phyloP scores from a whole-genome alignment of 37 sponge, comb jelly and placozoan genomes.

The Corticium candelabrum region DNA sequence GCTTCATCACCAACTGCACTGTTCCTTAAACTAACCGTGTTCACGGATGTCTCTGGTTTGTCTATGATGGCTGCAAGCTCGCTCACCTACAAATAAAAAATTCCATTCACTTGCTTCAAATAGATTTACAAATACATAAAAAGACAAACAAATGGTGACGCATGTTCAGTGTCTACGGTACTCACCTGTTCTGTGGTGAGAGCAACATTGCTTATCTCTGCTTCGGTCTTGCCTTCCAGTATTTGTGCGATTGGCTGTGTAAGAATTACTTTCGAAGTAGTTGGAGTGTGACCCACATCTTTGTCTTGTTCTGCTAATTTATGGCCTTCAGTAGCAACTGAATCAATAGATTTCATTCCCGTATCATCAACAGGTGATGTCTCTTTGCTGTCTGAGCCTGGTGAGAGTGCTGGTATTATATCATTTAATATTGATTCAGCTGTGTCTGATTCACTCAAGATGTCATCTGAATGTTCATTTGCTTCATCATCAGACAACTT shows the following conservation, averaged over 20 bases:
- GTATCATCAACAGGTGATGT: neutral
- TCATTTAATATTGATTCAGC: neutral
- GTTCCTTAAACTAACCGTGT: slow-evolving; percentile 52
- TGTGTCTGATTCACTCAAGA: neutral
- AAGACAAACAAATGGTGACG: no score
- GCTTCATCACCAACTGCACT: slow-evolving; percentile 63
- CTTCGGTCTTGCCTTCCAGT: neutral
- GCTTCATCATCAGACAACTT: neutral
- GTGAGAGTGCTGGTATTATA: neutral
- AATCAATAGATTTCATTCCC: neutral
- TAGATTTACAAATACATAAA: no score
- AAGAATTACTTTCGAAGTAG: neutral
- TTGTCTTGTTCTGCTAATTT: no score
- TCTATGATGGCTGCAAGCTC: slow-evolving; percentile 29
- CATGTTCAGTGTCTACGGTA: no score
- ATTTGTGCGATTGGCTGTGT: neutral
- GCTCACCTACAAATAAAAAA: neutral
- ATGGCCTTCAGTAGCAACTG: neutral
- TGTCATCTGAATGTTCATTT: neutral
- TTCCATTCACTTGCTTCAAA: no score
- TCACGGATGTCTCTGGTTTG: slow-evolving; percentile 46
- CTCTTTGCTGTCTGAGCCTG: no score
- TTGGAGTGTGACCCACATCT: neutral
- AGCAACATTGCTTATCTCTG: neutral
- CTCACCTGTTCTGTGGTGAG: neutral